A percentile compares a stretch with the other conserved stretches of the same genome.
Conservation (phyloP, 2,888 invertebrate species). For the Metacarcinus magister region DNA sequence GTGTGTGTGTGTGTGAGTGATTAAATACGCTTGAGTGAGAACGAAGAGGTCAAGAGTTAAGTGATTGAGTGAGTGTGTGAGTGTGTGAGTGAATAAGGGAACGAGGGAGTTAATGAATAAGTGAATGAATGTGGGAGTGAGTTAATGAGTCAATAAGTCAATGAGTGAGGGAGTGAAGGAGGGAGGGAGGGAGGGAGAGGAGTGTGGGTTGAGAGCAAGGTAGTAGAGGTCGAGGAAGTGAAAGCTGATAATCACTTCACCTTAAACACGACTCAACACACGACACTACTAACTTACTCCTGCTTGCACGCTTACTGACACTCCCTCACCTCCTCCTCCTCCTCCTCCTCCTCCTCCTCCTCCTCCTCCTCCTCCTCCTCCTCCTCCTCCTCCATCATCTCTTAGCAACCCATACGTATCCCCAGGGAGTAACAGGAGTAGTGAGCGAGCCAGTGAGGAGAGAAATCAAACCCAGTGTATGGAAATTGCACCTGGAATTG, state of each 20-base stretch:
- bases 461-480: neutral
- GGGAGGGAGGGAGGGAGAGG: conserved; percentile 5
- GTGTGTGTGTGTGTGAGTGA: neutral
- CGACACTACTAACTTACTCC: neutral
- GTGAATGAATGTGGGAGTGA: no score
- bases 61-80: neutral
- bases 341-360: neutral
- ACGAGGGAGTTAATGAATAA: neutral
- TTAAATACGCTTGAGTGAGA: neutral
- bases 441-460: no score
- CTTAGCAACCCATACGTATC: neutral
- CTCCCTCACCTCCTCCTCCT: no score
- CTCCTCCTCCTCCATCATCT: neutral
- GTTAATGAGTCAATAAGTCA: neutral
- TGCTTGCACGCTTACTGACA: neutral
- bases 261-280: neutral
- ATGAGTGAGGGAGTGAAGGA: neutral
- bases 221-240: neutral
- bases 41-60: neutral
- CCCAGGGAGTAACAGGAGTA: no score
- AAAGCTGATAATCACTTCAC: neutral
- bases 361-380: neutral
- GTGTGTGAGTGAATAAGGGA: neutral
- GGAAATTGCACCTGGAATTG: neutral
- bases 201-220: neutral